Conservation (phyloP, 2,888 invertebrate genomes). For the Hanleya hanleyi region DNA sequence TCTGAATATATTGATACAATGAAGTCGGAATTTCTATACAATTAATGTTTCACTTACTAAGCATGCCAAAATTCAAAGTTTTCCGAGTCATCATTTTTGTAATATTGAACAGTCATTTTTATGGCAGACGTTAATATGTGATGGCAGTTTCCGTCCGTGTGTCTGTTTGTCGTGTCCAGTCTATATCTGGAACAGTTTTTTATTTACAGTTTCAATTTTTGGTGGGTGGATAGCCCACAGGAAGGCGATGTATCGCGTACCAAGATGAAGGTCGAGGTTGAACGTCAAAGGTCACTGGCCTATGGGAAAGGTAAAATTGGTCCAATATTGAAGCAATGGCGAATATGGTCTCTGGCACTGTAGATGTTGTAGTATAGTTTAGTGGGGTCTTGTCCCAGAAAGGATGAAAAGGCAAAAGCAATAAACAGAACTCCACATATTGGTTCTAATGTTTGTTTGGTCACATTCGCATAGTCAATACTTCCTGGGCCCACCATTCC, state of each 20-base stretch:
- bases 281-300: not conserved
- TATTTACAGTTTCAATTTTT: no score
- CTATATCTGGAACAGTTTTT: no score
- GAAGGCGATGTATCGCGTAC: no score
- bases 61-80: no score
- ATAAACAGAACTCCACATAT: slow-evolving; percentile 1
- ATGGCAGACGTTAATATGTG: no score
- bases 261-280: not conserved
- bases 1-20: no score
- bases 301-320: not conserved
- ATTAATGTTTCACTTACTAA: not conserved
- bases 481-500: not conserved
- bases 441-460: not conserved
- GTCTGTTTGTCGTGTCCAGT: no score
- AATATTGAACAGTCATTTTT: no score
- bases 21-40: not conserved
- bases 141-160: no score
- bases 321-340: not conserved
- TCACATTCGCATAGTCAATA: slow-evolving; percentile 2
- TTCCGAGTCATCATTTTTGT: no score
- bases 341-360: not conserved
- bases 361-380: not conserved
- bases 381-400: not conserved
- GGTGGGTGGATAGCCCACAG: no score
- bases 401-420: not conserved